Conservation (phyloP, 2,888 invertebrate genomes). For the Lithosia quadra region DNA sequence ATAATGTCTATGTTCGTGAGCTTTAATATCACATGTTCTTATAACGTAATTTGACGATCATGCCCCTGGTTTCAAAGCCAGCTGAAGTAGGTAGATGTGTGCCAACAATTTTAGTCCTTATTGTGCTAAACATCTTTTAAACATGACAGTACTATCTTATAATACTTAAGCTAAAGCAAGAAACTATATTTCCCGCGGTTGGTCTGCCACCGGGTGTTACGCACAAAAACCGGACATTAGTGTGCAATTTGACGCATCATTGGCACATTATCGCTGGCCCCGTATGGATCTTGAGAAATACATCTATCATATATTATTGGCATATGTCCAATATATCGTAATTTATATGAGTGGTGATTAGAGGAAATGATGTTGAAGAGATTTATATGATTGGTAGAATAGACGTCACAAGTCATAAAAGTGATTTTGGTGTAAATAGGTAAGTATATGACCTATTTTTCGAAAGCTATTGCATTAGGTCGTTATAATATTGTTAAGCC, state of each 20-base stretch:
- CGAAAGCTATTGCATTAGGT: too few relatives aligned
- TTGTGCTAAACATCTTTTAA: neutral
- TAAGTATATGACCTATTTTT: too few relatives aligned
- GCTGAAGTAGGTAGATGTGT: too few relatives aligned
- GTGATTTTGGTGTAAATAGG: too few relatives aligned
- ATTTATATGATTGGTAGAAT: too few relatives aligned
- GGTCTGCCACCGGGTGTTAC: constrained; percentile 22
- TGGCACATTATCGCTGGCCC: constrained; percentile 39
- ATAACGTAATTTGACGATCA: too few relatives aligned
- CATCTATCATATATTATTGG: constrained; percentile 51
- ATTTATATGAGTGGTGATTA: neutral
- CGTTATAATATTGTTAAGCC: too few relatives aligned
- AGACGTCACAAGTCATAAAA: too few relatives aligned
- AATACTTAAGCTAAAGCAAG: constrained; percentile 9
- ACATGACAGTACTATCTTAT: neutral
- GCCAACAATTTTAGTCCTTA: neutral
- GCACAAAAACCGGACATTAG: constrained; percentile 47
- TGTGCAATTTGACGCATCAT: constrained; percentile 52
- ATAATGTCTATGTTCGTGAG: too few relatives aligned
- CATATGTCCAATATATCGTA: neutral
- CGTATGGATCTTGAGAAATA: constrained; percentile 46
- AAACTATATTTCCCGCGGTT: constrained; percentile 12
- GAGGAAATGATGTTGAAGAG: neutral
- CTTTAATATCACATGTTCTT: too few relatives aligned
- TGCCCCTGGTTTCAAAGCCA: too few relatives aligned